These are phyloP conservation scores for Bibio marci DNA, from an alignment of 2,888 invertebrate species.

Conservation along the genomic window DNA sequence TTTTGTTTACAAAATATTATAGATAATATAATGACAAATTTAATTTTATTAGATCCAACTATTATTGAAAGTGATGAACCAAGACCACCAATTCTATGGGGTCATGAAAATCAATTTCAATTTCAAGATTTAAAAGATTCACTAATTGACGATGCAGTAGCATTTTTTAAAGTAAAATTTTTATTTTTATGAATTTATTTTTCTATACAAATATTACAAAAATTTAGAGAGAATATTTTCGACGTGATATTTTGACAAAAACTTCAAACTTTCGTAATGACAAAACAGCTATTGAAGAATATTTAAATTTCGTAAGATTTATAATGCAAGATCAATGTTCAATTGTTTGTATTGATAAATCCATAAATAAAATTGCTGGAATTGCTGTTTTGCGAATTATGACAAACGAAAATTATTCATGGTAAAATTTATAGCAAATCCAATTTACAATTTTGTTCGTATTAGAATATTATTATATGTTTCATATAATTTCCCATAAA, in stretches of 20 bases:
- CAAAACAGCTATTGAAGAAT: too few relatives aligned
- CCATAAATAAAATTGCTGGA: not conserved
- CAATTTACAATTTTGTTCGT: not conserved
- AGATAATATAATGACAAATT: conserved; percentile 5
- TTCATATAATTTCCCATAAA: too few relatives aligned
- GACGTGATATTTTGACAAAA: too few relatives aligned
- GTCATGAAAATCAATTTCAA: not conserved
- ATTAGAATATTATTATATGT: not conserved
- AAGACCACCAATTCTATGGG: not conserved
- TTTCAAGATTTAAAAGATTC: not conserved
- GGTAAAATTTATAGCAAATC: not conserved
- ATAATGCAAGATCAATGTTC: not conserved
- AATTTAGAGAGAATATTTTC: too few relatives aligned
- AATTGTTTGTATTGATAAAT: not conserved
- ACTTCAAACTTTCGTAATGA: too few relatives aligned
- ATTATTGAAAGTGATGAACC: conserved; percentile 3
- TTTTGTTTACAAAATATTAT: conserved; percentile 2
- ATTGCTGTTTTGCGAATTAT: not conserved
- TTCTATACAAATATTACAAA: too few relatives aligned
- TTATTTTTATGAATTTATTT: too few relatives aligned
- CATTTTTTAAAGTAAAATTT: not conserved
- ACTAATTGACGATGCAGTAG: not conserved
- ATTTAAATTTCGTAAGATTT: too few relatives aligned
- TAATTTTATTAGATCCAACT: conserved; percentile 2
- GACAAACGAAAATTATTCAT: not conserved